Conservation (phyloP, 2,888 invertebrate species). For the Meteorus colon region DNA sequence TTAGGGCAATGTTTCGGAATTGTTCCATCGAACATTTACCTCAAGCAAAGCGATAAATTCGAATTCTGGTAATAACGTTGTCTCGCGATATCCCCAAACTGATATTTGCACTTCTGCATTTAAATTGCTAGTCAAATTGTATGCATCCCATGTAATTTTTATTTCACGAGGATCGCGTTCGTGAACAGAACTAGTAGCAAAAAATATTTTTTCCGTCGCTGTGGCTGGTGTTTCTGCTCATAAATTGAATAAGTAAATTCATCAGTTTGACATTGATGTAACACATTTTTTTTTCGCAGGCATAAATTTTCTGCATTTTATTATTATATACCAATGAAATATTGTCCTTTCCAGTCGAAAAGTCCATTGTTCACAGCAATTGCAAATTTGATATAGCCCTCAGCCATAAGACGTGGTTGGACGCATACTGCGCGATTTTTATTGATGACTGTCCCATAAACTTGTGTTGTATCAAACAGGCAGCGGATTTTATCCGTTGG, state of each 20-base stretch:
- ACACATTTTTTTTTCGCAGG: slow-evolving; percentile 19
- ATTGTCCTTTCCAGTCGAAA: slow-evolving; percentile 92
- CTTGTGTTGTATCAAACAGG: slow-evolving; percentile 87
- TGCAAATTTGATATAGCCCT: slow-evolving; percentile 91
- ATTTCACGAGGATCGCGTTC: slow-evolving; percentile 84
- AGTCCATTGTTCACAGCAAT: slow-evolving; percentile 88
- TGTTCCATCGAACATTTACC: slow-evolving; percentile 71
- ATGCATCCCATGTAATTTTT: slow-evolving; percentile 87
- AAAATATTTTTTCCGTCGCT: slow-evolving; percentile 89
- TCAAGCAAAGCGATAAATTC: slow-evolving; percentile 87
- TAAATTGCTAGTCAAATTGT: slow-evolving; percentile 87
- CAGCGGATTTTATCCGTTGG: slow-evolving; percentile 85
- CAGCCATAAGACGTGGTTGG: slow-evolving; percentile 89
- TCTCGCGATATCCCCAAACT: slow-evolving; percentile 92
- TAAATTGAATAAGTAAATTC: not conserved
- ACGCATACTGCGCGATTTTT: slow-evolving; percentile 91
- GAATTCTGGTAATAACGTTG: slow-evolving; percentile 86
- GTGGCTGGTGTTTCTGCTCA: slow-evolving; percentile 88
- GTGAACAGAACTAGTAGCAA: slow-evolving; percentile 83
- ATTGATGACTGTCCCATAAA: slow-evolving; percentile 85
- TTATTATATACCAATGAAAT: slow-evolving; percentile 87
- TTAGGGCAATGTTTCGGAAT: not conserved
- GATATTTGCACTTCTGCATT: slow-evolving; percentile 87
- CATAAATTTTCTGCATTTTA: slow-evolving; percentile 18
- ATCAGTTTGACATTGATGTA: not conserved